Conservation (phyloP, 2,888 invertebrate species). For the Magallana nippona region DNA sequence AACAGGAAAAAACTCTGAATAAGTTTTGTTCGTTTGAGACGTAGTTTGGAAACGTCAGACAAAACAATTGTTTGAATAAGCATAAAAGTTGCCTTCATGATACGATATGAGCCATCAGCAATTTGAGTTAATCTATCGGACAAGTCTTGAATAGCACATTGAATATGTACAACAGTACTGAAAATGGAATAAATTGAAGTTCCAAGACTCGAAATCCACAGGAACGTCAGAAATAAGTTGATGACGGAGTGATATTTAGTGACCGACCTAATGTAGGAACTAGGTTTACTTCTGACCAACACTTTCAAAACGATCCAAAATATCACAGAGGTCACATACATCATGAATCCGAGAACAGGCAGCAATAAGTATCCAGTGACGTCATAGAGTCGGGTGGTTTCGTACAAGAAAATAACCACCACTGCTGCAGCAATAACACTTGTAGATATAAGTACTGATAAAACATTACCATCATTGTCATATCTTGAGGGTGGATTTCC, state of each 20-base stretch:
- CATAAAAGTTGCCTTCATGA: not conserved
- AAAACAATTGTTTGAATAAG: conserved; percentile 4
- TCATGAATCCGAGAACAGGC: not conserved
- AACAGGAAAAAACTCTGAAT: not conserved
- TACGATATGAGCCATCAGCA: not conserved
- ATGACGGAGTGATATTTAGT: not conserved
- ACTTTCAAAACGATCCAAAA: not conserved
- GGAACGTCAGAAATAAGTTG: not conserved
- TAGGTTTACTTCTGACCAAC: not conserved
- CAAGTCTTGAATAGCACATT: not conserved
- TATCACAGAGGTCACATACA: not conserved
- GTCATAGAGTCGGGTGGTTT: not conserved
- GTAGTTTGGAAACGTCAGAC: not conserved
- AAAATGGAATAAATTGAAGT: not conserved
- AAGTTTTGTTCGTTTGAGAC: not conserved
- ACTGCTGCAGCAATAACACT: not conserved
- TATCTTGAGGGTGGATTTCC: too few species aligned
- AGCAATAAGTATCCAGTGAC: not conserved
- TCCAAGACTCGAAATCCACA: not conserved
- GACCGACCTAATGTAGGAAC: not conserved
- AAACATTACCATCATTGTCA: too few species aligned
- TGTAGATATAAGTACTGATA: not conserved
- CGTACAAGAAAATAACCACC: not conserved
- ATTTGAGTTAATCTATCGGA: not conserved
- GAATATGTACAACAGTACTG: not conserved